Conservation (phyloP, 2,888 invertebrate species). For the Smittia aterrima region DNA sequence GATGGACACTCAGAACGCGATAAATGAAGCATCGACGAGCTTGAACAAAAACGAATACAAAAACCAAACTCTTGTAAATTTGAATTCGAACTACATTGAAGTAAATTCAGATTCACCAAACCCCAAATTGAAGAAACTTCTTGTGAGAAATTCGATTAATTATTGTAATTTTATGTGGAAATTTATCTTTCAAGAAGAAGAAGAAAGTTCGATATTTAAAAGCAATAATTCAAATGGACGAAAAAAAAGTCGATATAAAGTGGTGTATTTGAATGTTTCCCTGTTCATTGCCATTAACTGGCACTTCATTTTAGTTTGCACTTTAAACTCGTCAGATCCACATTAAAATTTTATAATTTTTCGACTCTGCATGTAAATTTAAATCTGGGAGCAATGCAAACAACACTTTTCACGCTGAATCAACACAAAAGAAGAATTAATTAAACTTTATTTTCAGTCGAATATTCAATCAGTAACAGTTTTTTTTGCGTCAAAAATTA, state of each 20-base stretch:
- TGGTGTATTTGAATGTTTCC: slow-evolving; percentile 8
- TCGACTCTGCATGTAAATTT: not conserved
- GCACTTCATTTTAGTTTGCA: too few relatives aligned
- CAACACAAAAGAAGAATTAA: not conserved
- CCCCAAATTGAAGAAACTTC: not conserved
- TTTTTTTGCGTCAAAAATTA: slow-evolving; percentile 7
- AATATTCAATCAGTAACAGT: slow-evolving; percentile 15
- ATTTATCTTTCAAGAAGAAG: not conserved
- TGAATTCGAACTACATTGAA: not conserved
- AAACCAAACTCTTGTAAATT: not conserved
- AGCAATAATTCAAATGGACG: not conserved
- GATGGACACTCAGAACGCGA: too few relatives aligned
- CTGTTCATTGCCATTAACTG: not conserved
- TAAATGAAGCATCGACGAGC: too few relatives aligned
- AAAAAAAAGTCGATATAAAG: not conserved
- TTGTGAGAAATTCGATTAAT: not conserved
- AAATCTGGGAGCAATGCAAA: slow-evolving; percentile 24
- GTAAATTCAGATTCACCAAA: not conserved
- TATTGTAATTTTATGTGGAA: slow-evolving; percentile 10
- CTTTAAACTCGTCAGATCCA: too few relatives aligned
- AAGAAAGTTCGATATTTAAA: slow-evolving; percentile 11
- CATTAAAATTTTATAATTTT: not conserved
- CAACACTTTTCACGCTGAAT: not conserved
- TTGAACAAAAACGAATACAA: too few relatives aligned
- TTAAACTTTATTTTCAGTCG: not conserved